Evolutionary conservation across 64 coral and sea anemone genomes (phyloP), one percentile per base, ranked within the genome.

Genomic region (Dendrophyllia cribrosa): DNA sequence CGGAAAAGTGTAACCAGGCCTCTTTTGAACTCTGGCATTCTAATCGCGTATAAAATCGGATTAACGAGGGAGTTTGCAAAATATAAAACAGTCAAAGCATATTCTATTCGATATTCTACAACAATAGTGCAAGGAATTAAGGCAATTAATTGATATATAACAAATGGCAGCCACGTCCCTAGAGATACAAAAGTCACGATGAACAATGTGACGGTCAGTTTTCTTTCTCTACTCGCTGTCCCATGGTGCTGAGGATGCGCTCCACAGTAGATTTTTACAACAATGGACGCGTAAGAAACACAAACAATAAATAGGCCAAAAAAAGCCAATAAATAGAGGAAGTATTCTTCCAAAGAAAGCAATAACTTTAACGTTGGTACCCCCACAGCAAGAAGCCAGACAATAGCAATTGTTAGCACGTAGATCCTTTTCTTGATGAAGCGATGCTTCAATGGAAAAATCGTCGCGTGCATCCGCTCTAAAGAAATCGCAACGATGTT

Each of bases 1-100:
- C 51, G 19, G 21, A 53, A 53, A 6, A 77, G n/a, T 7, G n/a
- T 6, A 56, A 13, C 10, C 17, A 56, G 4, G 55, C 48, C 51
- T 77, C 75, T 77, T 56, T n/a, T 77, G n/a, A 77, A 77, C 6
- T 56, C 75, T 77, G 75, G 75, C 12, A 53, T 51, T 77, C 75
- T 48, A 22, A 53, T 11, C 3, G n/a, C 19, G 12, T 77, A 77
- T 24, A 77, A 10, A 19, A 55, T 58, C 0, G 51, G 75, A 77
- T 77, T 77, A 1, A 77, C 17, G 55, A 77, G 49, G 1, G 75
- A 77, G 49, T 77, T 77, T 21, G 19, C 20, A 55, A 24, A 24
- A 53, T 4, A 53, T 3, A 55, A 53, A 53, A 56, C 12, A 2
- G 4, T 14, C 17, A 77, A 2, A 7, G n/a, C 16, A 19, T 5